These are phyloP conservation scores for Hypsibius dujardini DNA, from an alignment of 1,140 invertebrate genomes.

Conservation along the genomic window DNA sequence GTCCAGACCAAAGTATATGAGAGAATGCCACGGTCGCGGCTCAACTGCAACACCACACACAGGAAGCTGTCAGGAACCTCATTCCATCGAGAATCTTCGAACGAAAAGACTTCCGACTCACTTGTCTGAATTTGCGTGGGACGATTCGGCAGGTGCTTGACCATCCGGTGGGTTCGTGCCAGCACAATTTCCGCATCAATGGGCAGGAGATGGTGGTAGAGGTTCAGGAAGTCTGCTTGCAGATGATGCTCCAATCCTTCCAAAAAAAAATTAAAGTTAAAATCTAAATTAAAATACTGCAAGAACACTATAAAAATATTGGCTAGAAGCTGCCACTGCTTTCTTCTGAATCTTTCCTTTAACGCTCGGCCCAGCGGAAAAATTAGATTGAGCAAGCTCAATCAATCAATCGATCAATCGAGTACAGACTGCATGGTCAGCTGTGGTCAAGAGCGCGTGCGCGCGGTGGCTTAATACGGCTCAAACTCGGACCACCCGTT, in stretches of 20 bases:
- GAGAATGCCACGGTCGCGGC: slow-evolving; percentile 8
- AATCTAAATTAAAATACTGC: neutral
- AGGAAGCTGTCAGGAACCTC: no score
- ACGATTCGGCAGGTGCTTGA: neutral
- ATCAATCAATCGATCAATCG: no score
- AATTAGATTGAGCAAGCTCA: no score
- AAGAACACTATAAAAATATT: neutral
- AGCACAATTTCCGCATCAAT: neutral
- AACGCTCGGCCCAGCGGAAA: no score
- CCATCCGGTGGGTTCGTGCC: neutral
- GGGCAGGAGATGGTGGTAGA: neutral
- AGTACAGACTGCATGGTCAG: no score
- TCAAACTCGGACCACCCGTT: no score
- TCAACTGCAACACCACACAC: neutral
- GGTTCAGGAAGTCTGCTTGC: slow-evolving; percentile 12
- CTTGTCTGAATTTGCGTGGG: neutral
- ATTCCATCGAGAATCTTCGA: neutral
- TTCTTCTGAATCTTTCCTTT: no score
- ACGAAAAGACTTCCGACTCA: neutral
- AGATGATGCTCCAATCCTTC: slow-evolving; percentile 10
- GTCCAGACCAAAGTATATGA: slow-evolving; percentile 80
- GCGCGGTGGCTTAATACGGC: no score
- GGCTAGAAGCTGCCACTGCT: neutral
- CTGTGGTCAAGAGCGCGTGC: no score
- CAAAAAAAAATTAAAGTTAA: neutral